A percentile compares a stretch with the other conserved stretches of the same genome.
Evolutionary conservation across 2,888 invertebrate species (phyloP).

Genomic region (Atethmia centrago): DNA sequence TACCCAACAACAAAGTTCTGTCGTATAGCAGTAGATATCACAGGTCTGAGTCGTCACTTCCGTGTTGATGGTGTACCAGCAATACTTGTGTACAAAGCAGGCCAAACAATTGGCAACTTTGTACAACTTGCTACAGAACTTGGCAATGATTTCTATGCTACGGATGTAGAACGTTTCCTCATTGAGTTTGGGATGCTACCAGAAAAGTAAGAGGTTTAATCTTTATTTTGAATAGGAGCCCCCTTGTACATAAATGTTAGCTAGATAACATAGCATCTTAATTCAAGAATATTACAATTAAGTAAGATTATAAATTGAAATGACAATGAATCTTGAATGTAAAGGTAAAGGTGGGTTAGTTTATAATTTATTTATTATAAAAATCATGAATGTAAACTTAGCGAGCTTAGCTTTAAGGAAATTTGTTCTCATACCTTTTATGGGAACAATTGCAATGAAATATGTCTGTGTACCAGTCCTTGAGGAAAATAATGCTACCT

Average conservation of each 20-base stretch:
- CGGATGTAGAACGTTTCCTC: constrained; percentile 97
- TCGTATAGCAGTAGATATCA: constrained; percentile 94
- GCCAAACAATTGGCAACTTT: constrained; percentile 97
- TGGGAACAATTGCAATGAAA: constrained; percentile 16
- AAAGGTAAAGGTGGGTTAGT: constrained; percentile 23
- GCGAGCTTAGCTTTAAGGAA: constrained; percentile 32
- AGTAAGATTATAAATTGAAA: background rate
- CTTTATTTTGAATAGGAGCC: constrained; percentile 18
- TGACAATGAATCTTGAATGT: constrained; percentile 14
- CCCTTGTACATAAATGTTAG: constrained; percentile 24
- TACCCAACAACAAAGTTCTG: constrained; percentile 97
- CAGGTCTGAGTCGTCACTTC: constrained; percentile 96
- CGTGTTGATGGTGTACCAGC: constrained; percentile 97
- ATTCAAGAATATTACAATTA: constrained; percentile 6
- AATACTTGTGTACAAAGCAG: constrained; percentile 96
- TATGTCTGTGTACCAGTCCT: constrained; percentile 31
- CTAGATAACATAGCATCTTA: background rate
- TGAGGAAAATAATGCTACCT: constrained; percentile 40
- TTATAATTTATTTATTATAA: constrained; percentile 52
- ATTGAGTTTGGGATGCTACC: constrained; percentile 95
- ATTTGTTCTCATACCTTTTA: constrained; percentile 23
- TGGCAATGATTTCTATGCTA: constrained; percentile 96
- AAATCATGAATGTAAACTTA: constrained; percentile 17
- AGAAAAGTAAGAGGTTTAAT: constrained; percentile 89
- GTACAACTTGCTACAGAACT: constrained; percentile 96